These are phyloP conservation scores for Thereuonema tuberculata DNA, from an alignment of 1,140 invertebrate genomes.

Conservation along the genomic window DNA sequence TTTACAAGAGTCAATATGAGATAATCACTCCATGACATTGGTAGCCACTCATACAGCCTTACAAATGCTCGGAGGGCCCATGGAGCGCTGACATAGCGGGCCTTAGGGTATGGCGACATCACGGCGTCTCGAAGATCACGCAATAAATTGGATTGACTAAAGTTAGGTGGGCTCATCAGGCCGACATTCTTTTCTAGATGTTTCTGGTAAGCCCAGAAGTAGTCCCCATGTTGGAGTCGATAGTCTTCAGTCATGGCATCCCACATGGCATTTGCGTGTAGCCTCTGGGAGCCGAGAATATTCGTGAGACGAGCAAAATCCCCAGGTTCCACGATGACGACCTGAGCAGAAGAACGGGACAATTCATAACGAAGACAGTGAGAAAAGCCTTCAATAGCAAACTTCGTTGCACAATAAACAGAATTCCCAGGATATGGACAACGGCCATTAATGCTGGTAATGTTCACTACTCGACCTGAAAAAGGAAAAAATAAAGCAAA, in stretches of 20 bases:
- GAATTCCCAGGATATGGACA: constrained; percentile 24
- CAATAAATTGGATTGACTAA: background rate
- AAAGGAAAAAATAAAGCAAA: background rate
- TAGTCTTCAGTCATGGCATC: constrained; percentile 12
- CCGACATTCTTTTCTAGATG: background rate
- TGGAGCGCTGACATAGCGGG: constrained; percentile 2
- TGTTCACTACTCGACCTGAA: constrained; percentile 30
- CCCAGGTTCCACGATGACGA: constrained; percentile 28
- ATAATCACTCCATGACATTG: too few relatives aligned
- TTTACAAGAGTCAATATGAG: too few relatives aligned
- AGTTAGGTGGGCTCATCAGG: background rate
- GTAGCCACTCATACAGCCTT: too few relatives aligned
- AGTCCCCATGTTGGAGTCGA: constrained; percentile 10
- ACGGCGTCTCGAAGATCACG: background rate
- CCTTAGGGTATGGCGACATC: background rate
- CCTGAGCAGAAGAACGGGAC: constrained; percentile 26
- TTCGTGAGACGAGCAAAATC: constrained; percentile 30
- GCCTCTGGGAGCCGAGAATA: constrained; percentile 19
- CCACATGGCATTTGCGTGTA: constrained; percentile 18
- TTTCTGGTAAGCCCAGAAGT: constrained; percentile 13
- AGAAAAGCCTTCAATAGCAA: constrained; percentile 27
- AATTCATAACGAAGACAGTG: constrained; percentile 28
- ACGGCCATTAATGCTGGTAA: constrained; percentile 30
- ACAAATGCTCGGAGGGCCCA: too few relatives aligned
- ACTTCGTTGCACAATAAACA: constrained; percentile 31